Base-by-base conservation (phyloP, 2,113 vertebrate species). In the Madoqua kirkii region DNA sequence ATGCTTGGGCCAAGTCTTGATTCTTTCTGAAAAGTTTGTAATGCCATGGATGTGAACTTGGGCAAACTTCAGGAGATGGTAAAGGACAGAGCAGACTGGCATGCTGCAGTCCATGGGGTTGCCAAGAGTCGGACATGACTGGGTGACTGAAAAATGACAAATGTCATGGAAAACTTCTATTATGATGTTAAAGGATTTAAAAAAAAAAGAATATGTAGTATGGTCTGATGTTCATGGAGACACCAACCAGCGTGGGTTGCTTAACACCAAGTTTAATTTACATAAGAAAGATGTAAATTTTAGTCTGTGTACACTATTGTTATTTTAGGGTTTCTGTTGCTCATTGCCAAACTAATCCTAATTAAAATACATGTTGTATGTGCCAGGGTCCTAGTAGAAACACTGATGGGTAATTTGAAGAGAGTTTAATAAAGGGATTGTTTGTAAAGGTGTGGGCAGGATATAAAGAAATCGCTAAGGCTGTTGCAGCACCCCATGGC, bases 311-410 rank as follows among this genome's bases (percentile, higher is more conserved):
- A 31, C 52, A 29, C 71, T 19, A 59, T 50, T 54, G 76, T 74
- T 86, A 79, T 81, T 92, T 89, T 71, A 54, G 59, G 31, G 64
- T 93, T 81, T 87, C 71, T 48, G 29, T 36, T 87, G 81, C 45
- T 90, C 25, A 23, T 60, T 86, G 59, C 86, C 82, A 48, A 97
- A 55, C 82, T 13, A 79, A 90, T 33, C 71, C 71, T 54, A 59
- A 86, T 81, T 67, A 60, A 86, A 85, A 43, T 13, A 62, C 2
- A 13, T 71, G 5, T 33, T 74, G 5, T 36, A 33, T 81, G 57
- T 89, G 31, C 60, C 62, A 31, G 12, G 43, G 60, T 45, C 31
- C 36, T 33, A 33, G 76, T 57, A 25, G 78, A 78, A 62, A 78
- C 45, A 64, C n/a, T 57, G 74, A 76, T 62, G 62, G 83, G 50